Base-by-base conservation (phyloP, 2,888 invertebrate species). In the Patella caerulea region DNA sequence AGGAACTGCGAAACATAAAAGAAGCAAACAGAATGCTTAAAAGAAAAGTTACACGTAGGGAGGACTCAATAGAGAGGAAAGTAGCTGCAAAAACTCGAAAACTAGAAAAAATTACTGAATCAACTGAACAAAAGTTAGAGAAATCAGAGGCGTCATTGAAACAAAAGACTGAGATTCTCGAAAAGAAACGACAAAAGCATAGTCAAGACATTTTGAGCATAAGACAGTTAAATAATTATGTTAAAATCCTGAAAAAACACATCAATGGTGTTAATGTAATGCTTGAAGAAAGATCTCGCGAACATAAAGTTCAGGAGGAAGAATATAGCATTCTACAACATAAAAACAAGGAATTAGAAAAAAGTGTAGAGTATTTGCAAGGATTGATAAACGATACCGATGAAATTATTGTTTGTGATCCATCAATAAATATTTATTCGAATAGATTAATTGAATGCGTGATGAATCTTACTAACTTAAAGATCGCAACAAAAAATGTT, bases 401-500 rank as follows among this genome's bases (percentile, higher is more conserved):
- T 59, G 3, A 59, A 12, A 15, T 59, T 15, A 59, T 59, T 59
- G 59, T 59, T 15, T 74, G 1, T 34, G 29, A 74, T 59, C 17
- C 19, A 24, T 59, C 56, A 17, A 59, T 19, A 65, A 65, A 34
- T 15, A 19, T 15, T 4, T 65, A 53, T 19, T 52, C 45, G 73
- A 53, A 14, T 12, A 55, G 11, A 55, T 69, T 65, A 19, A n/a
- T n/a, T n/a, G n/a, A n/a, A n/a, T n/a, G n/a, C n/a, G n/a, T n/a
- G n/a, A n/a, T n/a, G 59, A 56, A 71, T 55, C 69, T 73, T 52
- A 52, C 65, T 15, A 17, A 72, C 54, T 59, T 55, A 4, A 77
- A 77, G 11, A 74, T 77, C 19, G 74, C 72, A 12, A 55, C 69
- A 24, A 56, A 71, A 14, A 52, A 79, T 2, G 72, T 79, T 56